Evolutionary conservation across 2,888 invertebrate genomes (phyloP), one percentile per base, ranked within the genome.

Genomic region (Synanthedon myopaeformis): DNA sequence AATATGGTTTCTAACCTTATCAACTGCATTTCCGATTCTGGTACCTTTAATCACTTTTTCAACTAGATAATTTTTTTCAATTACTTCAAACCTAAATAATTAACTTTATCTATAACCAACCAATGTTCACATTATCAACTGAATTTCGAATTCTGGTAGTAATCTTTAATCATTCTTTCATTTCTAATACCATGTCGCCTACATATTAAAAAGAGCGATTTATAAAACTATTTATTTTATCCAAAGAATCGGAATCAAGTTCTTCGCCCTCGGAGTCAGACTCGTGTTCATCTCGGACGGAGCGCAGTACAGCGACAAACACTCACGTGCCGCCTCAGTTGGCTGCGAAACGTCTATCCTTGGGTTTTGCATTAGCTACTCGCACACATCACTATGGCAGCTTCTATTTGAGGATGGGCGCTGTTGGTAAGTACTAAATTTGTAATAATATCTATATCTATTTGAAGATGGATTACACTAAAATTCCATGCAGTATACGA

Each of bases 391-490:
- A 96, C 77, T 96, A 95, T 68, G 96, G 96, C 52, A 96, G 96
- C 79, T 96, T 97, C 80, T 97, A 97, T 79, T 88, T 97, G 57
- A 90, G 96, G 63, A 95, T 96, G 94, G 96, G 96, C 17, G 96
- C 96, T 57, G 96, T 97, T 61, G 94, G 95, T 95, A 77, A 89
- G 89, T 78, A 53, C 53, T 45, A 13, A 8, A 10, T 35, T 35
- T 35, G 35, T 35, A 8, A 35, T 35, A 35, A 35, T 35, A 6
- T 28, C 6, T 28, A 28, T 28, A 28, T 4, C 28, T 19, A 28
- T 28, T 19, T 19, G 19, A 19, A 3, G 19, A 19, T 28, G 5
- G 28, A 6, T 28, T 28, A 3, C 19, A 19, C 3, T 19, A 19
- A 19, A 19, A 19, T 19, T 19, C 19, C 19, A 19, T 19, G 19